These are phyloP conservation scores for Chironex yamaguchii DNA, from an alignment of 30 jellyfish, hydroid and myxozoan genomes.

Conservation along the genomic window DNA sequence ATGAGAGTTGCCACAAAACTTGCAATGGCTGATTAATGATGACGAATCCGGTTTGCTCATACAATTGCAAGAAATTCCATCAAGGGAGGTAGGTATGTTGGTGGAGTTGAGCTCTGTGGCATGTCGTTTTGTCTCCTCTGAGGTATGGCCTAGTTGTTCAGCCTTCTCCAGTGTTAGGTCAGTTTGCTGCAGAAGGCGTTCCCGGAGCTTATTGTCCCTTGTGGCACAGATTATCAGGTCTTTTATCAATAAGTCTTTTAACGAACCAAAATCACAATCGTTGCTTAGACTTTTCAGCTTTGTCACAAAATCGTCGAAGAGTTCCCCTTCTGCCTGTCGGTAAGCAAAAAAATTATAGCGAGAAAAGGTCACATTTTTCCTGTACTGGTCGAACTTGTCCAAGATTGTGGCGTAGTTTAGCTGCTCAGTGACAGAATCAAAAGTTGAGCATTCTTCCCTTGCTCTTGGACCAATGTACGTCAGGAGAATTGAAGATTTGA, in stretches of 20 bases:
- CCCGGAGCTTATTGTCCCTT: slow-evolving; percentile 43
- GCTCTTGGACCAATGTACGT: slow-evolving; percentile 58
- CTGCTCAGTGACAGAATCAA: slow-evolving; percentile 17
- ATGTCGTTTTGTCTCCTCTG: slow-evolving; percentile 51
- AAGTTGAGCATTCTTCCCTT: slow-evolving; percentile 53
- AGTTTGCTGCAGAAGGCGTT: slow-evolving; percentile 54
- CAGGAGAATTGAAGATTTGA: slow-evolving; percentile 52
- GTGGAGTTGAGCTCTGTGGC: slow-evolving; percentile 48
- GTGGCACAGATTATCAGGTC: slow-evolving; percentile 55
- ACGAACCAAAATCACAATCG: slow-evolving; percentile 53
- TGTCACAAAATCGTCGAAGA: slow-evolving; percentile 42
- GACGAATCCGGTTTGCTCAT: slow-evolving; percentile 5
- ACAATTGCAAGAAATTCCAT: no score
- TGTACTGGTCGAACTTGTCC: slow-evolving; percentile 47
- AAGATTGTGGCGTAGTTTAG: slow-evolving; percentile 38
- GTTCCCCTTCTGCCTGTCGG: slow-evolving; percentile 50
- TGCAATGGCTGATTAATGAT: no score
- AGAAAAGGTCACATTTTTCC: slow-evolving; percentile 43
- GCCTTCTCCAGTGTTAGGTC: slow-evolving; percentile 52
- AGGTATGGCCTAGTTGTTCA: slow-evolving; percentile 49
- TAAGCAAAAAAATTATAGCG: slow-evolving; percentile 48
- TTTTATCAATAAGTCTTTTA: slow-evolving; percentile 47
- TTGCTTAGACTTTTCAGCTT: slow-evolving; percentile 46
- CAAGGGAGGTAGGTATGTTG: no score
- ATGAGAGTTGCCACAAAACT: slow-evolving; percentile 70